A percentile compares a stretch with the other conserved stretches of the same genome.
These are phyloP conservation scores for Chloroclysta siterata DNA, from an alignment of 2,888 invertebrate species.

Conservation along the genomic window DNA sequence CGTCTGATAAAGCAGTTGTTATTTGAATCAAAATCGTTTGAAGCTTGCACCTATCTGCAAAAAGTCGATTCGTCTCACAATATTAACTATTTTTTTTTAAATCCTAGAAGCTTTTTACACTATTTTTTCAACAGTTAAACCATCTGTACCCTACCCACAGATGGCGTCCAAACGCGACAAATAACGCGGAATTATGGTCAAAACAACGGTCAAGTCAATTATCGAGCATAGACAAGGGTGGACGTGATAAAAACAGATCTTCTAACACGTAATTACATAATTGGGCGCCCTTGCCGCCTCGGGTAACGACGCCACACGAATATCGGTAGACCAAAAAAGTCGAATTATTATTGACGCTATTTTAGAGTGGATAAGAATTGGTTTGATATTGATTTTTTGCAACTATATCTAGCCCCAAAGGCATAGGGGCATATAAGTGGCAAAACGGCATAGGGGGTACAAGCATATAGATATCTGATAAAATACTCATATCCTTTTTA, in stretches of 20 bases:
- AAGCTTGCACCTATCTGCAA: too few relatives aligned
- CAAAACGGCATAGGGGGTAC: too few relatives aligned
- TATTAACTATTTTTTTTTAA: too few relatives aligned
- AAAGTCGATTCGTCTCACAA: too few relatives aligned
- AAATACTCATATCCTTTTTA: too few relatives aligned
- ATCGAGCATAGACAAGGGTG: conserved; percentile 83
- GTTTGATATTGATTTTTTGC: not conserved
- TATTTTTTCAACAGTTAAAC: not conserved
- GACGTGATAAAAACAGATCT: conserved; percentile 85
- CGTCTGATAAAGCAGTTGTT: too few relatives aligned
- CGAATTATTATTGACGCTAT: conserved; percentile 54
- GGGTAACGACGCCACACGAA: conserved; percentile 80
- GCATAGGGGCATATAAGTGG: too few relatives aligned
- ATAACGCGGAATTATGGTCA: conserved; percentile 72
- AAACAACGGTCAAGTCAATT: conserved; percentile 78
- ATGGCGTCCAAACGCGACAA: conserved; percentile 47
- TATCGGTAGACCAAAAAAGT: conserved; percentile 74
- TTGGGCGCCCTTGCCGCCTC: conserved; percentile 76
- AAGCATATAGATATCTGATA: too few relatives aligned
- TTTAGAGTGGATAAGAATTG: conserved; percentile 47
- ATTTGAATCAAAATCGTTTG: too few relatives aligned
- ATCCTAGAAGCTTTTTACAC: not conserved
- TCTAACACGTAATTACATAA: conserved; percentile 85
- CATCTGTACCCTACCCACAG: conserved; percentile 28
- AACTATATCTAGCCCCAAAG: too few relatives aligned